Conservation (phyloP, 2,888 invertebrate species). For the Thumatha senex region DNA sequence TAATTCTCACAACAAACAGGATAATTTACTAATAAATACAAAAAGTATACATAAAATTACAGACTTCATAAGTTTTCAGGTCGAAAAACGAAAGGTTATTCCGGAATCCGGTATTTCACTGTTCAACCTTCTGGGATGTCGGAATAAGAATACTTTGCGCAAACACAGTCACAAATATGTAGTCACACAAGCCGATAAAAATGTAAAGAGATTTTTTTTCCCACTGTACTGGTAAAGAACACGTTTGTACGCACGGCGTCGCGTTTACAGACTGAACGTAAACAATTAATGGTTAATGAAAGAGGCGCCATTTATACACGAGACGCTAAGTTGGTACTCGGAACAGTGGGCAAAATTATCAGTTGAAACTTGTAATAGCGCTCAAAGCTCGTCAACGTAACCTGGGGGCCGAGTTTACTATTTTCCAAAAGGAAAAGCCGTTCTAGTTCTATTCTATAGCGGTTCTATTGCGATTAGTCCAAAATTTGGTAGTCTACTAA, state of each 20-base stretch:
- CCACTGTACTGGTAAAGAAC: constrained; percentile 25
- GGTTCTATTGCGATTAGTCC: no score
- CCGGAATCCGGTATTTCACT: no score
- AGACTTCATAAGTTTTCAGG: background rate
- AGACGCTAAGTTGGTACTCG: constrained; percentile 14
- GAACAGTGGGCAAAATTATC: no score
- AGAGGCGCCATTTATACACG: constrained; percentile 27
- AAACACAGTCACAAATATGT: constrained; percentile 12
- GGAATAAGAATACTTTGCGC: no score
- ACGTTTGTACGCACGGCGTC: constrained; percentile 29
- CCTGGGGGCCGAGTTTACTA: no score
- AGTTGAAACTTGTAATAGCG: no score
- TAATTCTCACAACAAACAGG: background rate
- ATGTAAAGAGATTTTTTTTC: constrained; percentile 19
- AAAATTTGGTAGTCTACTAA: no score
- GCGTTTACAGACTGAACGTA: constrained; percentile 24
- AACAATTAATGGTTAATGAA: constrained; percentile 33
- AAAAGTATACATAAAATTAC: background rate
- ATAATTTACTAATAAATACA: background rate
- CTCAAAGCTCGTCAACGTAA: no score
- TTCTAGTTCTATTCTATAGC: no score
- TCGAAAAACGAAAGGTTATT: no score
- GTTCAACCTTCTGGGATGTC: no score
- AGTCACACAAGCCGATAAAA: constrained; percentile 23
- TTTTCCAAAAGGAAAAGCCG: no score